Conservation (phyloP, 2,888 invertebrate genomes). For the Hymenopus coronatus region DNA sequence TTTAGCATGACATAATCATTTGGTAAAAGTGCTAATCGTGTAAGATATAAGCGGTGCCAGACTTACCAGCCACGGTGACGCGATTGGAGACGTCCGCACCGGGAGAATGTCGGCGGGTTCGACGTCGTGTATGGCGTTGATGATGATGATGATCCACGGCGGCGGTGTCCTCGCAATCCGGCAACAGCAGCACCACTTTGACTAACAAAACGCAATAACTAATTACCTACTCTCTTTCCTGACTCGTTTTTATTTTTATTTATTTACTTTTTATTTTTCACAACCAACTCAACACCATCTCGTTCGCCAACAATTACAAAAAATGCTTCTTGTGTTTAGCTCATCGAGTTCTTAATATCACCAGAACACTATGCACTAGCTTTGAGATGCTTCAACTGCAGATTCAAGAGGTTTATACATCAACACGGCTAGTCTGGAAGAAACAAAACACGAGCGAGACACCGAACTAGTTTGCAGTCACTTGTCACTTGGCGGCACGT, state of each 20-base stretch:
- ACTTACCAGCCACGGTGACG: conserved; percentile 21
- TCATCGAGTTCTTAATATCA: background rate
- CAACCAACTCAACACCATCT: background rate
- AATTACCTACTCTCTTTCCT: background rate
- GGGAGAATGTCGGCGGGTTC: background rate
- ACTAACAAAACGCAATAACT: background rate
- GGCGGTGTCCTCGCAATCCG: background rate
- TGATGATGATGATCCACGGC: background rate
- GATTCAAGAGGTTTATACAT: background rate
- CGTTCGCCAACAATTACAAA: background rate
- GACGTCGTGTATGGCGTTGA: background rate
- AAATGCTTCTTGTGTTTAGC: background rate
- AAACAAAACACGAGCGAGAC: background rate
- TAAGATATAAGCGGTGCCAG: background rate
- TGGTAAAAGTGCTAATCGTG: too few species aligned
- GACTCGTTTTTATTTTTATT: background rate
- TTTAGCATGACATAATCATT: too few species aligned
- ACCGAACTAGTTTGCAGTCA: background rate
- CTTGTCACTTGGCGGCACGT: background rate
- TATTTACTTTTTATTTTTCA: background rate
- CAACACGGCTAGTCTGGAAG: background rate
- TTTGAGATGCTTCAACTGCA: background rate
- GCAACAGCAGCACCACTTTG: background rate
- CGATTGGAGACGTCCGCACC: background rate
- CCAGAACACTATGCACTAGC: background rate